Evolutionary conservation across 2,113 vertebrate genomes (phyloP), one percentile per base, ranked within the genome.

Genomic region (Anguilla japonica): DNA sequence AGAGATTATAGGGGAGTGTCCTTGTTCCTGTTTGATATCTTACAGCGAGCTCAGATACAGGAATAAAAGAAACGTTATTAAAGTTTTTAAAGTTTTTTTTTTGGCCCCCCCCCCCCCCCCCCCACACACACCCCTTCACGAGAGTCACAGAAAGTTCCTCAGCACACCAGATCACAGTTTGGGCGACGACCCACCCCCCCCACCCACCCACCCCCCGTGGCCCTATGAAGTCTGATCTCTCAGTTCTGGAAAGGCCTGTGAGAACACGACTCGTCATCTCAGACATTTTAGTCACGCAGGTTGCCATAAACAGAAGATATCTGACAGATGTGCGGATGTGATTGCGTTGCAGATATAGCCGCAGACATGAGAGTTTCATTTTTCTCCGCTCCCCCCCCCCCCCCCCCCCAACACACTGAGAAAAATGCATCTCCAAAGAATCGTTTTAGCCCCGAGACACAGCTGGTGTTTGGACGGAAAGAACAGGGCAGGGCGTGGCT

Each of bases 301-400:
- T 83, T 60, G 82, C 20, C 79, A 81, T 81, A 39, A 86, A 86
- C 67, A 39, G 91, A 89, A 90, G 86, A 88, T 83, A 85, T 53
- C 29, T 88, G 84, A 79, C 93, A 93, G 89, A 91, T 94, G 90
- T 91, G 89, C 67, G 87, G 87, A 86, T 20, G 80, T 11, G 46
- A 86, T 78, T 80, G 89, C 86, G 89, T 50, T 84, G 29, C 89
- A 46, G 81, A 63, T 83, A 83, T 41, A 90, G 88, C 88, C 88
- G 88, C 89, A 87, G 91, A 92, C 90, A 86, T 40, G 5, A 82
- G 56, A 89, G 39, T 26, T 84, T 84, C 34, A 60, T 13, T 14
- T 50, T 85, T 16, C 20, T 3, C 34, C 34, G 0, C 0, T 1
- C 34, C 34, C 34, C n/a, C n/a, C 34, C 34, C 34, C 34, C 34